A percentile compares a stretch with the other conserved stretches of the same genome.
Conservation (phyloP, 2,888 invertebrate genomes). For the Bellardia pandia region DNA sequence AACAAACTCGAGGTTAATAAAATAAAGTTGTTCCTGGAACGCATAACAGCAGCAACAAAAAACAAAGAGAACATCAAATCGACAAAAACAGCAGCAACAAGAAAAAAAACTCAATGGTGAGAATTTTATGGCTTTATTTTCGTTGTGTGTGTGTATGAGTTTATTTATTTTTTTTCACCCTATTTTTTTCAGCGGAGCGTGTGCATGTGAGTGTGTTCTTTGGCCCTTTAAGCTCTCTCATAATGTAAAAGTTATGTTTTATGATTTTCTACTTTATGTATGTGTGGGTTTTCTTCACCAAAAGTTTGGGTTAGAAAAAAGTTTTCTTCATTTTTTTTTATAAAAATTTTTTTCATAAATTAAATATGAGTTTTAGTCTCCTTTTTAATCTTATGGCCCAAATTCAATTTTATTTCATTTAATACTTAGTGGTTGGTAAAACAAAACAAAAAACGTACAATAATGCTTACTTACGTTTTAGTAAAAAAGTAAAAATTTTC, state of each 20-base stretch:
- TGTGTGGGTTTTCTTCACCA: slow-evolving; percentile 42
- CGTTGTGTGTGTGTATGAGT: background rate
- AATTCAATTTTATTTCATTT: slow-evolving; percentile 59
- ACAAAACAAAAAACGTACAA: background rate
- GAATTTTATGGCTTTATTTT: slow-evolving; percentile 64
- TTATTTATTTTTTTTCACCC: background rate
- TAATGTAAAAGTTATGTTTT: slow-evolving; percentile 71
- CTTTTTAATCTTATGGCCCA: slow-evolving; percentile 51
- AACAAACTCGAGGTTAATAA: slow-evolving; percentile 68
- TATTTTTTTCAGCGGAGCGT: background rate
- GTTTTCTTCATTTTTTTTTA: background rate
- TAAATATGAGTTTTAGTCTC: slow-evolving; percentile 42
- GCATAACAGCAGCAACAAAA: background rate
- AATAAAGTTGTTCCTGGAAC: slow-evolving; percentile 65
- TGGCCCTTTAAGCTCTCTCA: slow-evolving; percentile 54
- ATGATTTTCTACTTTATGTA: slow-evolving; percentile 60
- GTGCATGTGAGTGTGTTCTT: slow-evolving; percentile 1
- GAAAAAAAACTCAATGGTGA: slow-evolving; percentile 42
- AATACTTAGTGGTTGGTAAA: slow-evolving; percentile 32
- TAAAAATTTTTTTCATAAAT: background rate
- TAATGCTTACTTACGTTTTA: background rate
- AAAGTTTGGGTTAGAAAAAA: slow-evolving; percentile 22
- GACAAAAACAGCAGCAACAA: background rate
- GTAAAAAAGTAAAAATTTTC: background rate
- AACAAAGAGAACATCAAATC: background rate